Base-by-base conservation (phyloP, 1,140 invertebrate genomes). In the Drosophila lowei region DNA sequence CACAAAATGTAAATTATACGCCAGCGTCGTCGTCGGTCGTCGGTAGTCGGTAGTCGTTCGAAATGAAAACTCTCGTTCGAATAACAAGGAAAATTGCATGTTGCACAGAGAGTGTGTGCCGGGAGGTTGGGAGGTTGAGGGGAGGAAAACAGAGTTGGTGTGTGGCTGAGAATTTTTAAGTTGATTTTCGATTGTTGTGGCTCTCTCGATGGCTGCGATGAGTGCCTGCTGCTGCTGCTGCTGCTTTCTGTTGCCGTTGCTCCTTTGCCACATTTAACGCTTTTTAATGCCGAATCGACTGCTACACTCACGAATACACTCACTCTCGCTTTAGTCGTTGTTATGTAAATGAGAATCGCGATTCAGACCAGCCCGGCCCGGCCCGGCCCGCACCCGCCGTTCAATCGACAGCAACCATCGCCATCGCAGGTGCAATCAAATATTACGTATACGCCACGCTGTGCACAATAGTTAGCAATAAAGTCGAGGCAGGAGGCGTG, bases 1-100 rank as follows among this genome's bases (percentile, higher is more conserved):
- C 55, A 72, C 72, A 80, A 85, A 88, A 88, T 88, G 84, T 88
- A 88, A 88, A 88, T 88, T 88, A 89, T 88, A 88, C 79, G 75
- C 74, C 75, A 58, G 47, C 72, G 16, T 41, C 62, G 21, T 53
- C 48, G 30, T 23, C 53, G 34, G 73, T 34, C 9, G 30, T 11
- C 18, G 18, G 18, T 18, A 18, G 30, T 23, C 53, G 34, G 74
- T 34, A 3, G 30, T 11, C 34, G 34, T 13, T 38, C 76, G 54
- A 86, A 85, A 86, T 86, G 77, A 77, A 57, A 85, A 85, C 83
- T 75, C 81, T 49, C 49, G 65, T 38, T 13, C 81, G 78, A 78
- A 88, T 86, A 88, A 83, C 77, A 78, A 75, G 78, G 66, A 42
- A 75, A 83, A 88, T 83, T 78, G 83, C 77, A 88, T 72, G 34